Evolutionary conservation across 2,797 vertebrate genomes (phyloP).

Genomic region (Oreochromis mossambicus): DNA sequence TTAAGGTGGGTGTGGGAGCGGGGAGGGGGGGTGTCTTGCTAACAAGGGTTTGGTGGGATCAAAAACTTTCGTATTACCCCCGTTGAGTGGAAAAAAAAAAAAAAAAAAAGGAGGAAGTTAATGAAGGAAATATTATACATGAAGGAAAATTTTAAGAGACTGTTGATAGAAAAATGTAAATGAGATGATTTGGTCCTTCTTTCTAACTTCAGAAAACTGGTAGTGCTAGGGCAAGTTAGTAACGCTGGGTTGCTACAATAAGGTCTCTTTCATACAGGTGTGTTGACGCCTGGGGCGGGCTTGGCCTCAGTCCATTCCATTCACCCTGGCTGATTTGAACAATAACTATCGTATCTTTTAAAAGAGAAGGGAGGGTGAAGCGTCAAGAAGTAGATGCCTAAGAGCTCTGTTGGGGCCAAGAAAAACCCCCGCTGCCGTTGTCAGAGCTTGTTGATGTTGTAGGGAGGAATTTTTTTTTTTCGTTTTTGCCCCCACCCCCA

Average conservation of each 20-base stretch:
- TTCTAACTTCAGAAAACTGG: conserved; percentile 57
- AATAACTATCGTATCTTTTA: conserved; percentile 96
- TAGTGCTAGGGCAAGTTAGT: conserved; percentile 84
- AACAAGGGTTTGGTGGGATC: conserved; percentile 47
- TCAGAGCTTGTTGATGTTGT: conserved; percentile 99
- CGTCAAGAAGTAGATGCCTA: conserved; percentile 94
- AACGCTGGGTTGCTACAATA: conserved; percentile 87
- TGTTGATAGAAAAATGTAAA: background rate
- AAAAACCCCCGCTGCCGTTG: conserved; percentile 93
- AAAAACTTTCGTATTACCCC: conserved; percentile 45
- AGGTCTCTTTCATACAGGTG: conserved; percentile 97
- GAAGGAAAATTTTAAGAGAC: background rate
- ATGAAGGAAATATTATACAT: conserved; percentile 76
- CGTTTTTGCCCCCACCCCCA: conserved; percentile 17
- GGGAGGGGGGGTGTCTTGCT: background rate
- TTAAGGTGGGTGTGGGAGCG: conserved; percentile 14
- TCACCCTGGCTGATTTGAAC: conserved; percentile 98
- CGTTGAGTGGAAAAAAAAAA: conserved; percentile 55
- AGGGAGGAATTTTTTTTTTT: conserved; percentile 51
- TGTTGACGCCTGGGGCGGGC: conserved; percentile 97
- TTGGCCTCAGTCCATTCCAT: conserved; percentile 95
- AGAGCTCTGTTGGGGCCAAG: conserved; percentile 93
- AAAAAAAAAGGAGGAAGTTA: conserved; percentile 74
- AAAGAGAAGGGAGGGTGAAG: conserved; percentile 83
- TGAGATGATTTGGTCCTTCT: conserved; percentile 38